Evolutionary conservation across 2,888 invertebrate species (phyloP).

Genomic region (Perdita meconis): DNA sequence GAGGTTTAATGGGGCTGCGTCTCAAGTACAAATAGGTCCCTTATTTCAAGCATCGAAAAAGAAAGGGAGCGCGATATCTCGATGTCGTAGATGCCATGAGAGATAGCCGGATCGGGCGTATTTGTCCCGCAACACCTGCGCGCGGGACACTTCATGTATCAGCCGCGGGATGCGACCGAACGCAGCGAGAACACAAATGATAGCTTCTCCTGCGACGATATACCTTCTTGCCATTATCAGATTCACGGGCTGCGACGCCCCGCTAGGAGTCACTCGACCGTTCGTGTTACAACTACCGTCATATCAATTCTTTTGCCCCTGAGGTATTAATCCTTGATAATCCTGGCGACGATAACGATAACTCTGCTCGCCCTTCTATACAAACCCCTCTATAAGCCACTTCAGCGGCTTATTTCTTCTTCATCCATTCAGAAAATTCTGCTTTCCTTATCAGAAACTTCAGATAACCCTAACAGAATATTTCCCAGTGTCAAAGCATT

Average conservation of each 20-base stretch:
- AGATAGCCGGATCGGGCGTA: constrained; percentile 74
- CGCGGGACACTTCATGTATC: constrained; percentile 77
- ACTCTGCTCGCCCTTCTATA: too few species aligned
- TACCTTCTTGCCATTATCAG: constrained; percentile 69
- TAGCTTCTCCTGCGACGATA: constrained; percentile 58
- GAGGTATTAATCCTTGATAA: constrained; percentile 46
- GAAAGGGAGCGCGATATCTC: constrained; percentile 65
- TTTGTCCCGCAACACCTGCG: constrained; percentile 82
- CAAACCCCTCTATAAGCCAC: too few species aligned
- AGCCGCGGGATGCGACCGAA: constrained; percentile 57
- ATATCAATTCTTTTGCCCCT: constrained; percentile 38
- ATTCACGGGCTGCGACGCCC: constrained; percentile 73
- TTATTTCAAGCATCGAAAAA: constrained; percentile 32
- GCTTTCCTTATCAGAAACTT: too few species aligned
- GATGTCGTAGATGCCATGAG: constrained; percentile 78
- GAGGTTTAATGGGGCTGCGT: constrained; percentile 19
- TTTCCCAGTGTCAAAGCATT: too few species aligned
- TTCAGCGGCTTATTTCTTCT: too few species aligned
- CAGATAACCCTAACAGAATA: too few species aligned
- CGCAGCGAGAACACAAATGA: constrained; percentile 67
- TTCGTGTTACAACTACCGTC: constrained; percentile 55
- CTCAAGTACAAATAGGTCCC: constrained; percentile 45
- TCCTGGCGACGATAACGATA: constrained; percentile 18
- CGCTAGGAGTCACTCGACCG: constrained; percentile 66
- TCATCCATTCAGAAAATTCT: too few species aligned